phyloP scores from a whole-genome alignment of 1,140 invertebrate species.

The Trachymyrmex cornetzi region DNA sequence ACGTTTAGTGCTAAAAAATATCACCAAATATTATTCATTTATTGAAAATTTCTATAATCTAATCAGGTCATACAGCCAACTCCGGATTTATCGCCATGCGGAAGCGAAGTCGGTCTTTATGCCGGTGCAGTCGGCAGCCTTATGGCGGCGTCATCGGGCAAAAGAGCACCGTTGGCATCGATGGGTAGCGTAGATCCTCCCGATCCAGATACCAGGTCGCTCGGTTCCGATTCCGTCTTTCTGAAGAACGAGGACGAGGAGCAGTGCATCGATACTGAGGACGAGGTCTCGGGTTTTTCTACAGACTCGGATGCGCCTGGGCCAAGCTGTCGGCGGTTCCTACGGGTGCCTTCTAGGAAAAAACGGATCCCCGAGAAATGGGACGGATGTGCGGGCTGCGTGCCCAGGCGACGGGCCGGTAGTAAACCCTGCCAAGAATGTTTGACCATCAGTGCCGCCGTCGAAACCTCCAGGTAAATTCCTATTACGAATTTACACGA shows the following conservation, averaged over 20 bases:
- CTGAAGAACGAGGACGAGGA: constrained; percentile 86
- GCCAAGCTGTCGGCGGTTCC: constrained; percentile 81
- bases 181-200: constrained; percentile 92
- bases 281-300: constrained; percentile 93
- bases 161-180: constrained; percentile 91
- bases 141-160: constrained; percentile 70
- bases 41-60: constrained; percentile 17
- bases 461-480: constrained; percentile 83
- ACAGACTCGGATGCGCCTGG: constrained; percentile 90
- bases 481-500: neutral
- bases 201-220: constrained; percentile 87
- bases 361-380: constrained; percentile 82
- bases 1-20: neutral
- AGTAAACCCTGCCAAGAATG: constrained; percentile 80
- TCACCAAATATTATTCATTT: neutral
- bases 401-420: constrained; percentile 82
- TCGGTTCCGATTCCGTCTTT: constrained; percentile 92
- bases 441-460: constrained; percentile 85
- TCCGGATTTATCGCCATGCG: constrained; percentile 93
- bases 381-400: constrained; percentile 83
- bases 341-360: constrained; percentile 83
- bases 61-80: constrained; percentile 90
- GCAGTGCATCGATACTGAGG: constrained; percentile 90
- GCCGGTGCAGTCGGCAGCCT: constrained; percentile 75
- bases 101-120: constrained; percentile 89